A percentile compares a stretch with the other conserved stretches of the same genome.
These are phyloP conservation scores for Icerya purchasi DNA, from an alignment of 2,888 invertebrate species.

Conservation along the genomic window DNA sequence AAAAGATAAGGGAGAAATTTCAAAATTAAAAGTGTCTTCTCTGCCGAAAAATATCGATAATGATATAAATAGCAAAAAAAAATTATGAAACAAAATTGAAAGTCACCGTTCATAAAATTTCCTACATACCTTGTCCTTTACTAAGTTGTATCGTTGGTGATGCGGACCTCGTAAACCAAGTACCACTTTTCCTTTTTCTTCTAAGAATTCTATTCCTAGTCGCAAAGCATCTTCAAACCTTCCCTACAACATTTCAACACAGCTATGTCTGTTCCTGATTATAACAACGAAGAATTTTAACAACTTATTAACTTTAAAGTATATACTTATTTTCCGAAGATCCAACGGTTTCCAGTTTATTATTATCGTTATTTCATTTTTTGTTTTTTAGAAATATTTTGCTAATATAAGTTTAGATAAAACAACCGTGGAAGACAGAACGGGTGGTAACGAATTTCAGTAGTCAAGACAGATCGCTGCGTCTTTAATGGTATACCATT, in stretches of 20 bases:
- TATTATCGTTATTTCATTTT: too few species aligned
- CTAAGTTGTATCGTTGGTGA: slow-evolving; percentile 18
- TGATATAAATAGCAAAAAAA: slow-evolving; percentile 2
- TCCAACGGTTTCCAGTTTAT: neutral
- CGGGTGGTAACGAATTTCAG: too few species aligned
- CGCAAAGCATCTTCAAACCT: slow-evolving; percentile 35
- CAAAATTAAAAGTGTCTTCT: neutral
- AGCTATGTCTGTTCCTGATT: neutral
- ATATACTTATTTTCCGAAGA: too few species aligned
- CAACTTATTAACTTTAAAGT: too few species aligned
- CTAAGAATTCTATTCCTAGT: slow-evolving; percentile 36
- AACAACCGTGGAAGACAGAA: too few species aligned
- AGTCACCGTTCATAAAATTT: neutral
- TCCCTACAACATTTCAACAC: slow-evolving; percentile 23
- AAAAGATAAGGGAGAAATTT: neutral
- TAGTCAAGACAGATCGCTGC: too few species aligned
- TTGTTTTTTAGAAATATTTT: too few species aligned
- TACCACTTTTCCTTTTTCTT: slow-evolving; percentile 38
- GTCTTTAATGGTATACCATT: too few species aligned
- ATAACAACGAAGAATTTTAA: slow-evolving; percentile 3
- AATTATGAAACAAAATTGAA: neutral
- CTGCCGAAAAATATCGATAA: neutral
- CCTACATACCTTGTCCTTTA: slow-evolving; percentile 25
- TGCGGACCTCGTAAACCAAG: slow-evolving; percentile 27
- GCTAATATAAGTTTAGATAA: too few species aligned